Base-by-base conservation (phyloP, 2,113 vertebrate genomes). In the Macrotis lagotis region DNA sequence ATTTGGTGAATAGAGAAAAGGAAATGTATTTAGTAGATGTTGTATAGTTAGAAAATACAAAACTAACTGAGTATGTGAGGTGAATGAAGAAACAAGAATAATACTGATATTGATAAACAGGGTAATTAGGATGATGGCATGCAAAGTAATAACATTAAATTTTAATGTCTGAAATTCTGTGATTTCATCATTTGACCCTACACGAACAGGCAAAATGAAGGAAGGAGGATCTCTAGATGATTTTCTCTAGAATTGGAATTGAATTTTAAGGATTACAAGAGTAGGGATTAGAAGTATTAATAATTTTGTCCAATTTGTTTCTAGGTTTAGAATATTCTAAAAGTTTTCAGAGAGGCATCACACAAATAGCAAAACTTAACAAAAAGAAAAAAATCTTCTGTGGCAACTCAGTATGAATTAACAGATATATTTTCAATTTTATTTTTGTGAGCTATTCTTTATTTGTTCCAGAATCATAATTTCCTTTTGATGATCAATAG, bases 401-500 rank as follows among this genome's bases (percentile, higher is more conserved):
- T 66, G 31, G 55, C 55, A 66, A 66, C 55, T 66, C 11, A 66
- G 37, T 66, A 12, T 66, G 28, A 37, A 91, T 5, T 25, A 91
- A 25, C 11, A 59, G 83, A 50, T 50, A 50, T 0, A 48, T 0
- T 66, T 95, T 96, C 50, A 91, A 14, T 83, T 92, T 0, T 92
- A 25, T 89, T 37, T 66, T 66, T 92, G 49, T 11, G 26, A 93
- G 59, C 91, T 93, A 93, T 96, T 88, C 28, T 93, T 88, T 95
- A 83, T 93, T 83, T 83, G 9, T 91, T 92, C 51, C 8, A 2
- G 90, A 93, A 49, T 94, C 93, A 74, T 83, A 14, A 48, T 96
- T 93, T 95, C 8, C 95, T 92, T 92, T 50, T 89, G 52, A 37
- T 48, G 48, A 96, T 49, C 91, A 91, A 25, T 48, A 92, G 53